Percentiles rank a stretch among this genome's conserved stretches.
Evolutionary conservation across 2,797 vertebrate genomes (phyloP).

Genomic region (Argentina silus): DNA sequence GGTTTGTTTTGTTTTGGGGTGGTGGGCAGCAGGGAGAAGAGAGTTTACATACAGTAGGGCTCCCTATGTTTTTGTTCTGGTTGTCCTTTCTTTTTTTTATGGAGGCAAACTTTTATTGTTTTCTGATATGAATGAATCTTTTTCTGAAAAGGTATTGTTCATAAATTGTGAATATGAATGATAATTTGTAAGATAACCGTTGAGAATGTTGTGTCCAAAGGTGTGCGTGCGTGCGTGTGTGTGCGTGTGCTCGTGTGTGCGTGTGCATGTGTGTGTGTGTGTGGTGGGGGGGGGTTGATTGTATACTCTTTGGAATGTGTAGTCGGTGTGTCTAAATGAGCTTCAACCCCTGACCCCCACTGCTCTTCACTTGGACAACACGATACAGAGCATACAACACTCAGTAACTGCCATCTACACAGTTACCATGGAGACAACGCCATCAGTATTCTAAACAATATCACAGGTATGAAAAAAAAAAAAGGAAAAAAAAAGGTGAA

Average conservation of each 20-base stretch:
- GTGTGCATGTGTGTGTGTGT: conserved; percentile 19
- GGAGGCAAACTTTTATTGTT: conserved; percentile 19
- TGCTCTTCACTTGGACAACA: conserved; percentile 40
- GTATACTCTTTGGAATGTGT: conserved; percentile 68
- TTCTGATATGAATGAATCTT: conserved; percentile 46
- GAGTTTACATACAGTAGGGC: conserved; percentile 38
- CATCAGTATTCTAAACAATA: conserved; percentile 43
- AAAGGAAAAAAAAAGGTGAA: not conserved
- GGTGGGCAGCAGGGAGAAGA: conserved; percentile 23
- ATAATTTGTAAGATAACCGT: conserved; percentile 61
- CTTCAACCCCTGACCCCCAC: conserved; percentile 34
- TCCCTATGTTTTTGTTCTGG: conserved; percentile 39
- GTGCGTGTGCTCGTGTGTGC: conserved; percentile 26
- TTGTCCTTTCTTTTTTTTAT: conserved; percentile 24
- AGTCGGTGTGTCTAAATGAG: conserved; percentile 36
- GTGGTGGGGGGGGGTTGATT: conserved; percentile 57
- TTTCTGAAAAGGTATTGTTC: conserved; percentile 58
- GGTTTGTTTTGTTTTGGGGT: conserved; percentile 17
- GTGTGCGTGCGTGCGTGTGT: conserved; percentile 23
- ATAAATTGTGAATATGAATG: conserved; percentile 69
- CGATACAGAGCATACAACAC: conserved; percentile 28
- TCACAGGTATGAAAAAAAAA: not conserved
- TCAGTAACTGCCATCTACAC: conserved; percentile 20
- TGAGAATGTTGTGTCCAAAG: conserved; percentile 56
- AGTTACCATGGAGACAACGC: conserved; percentile 18